These are phyloP conservation scores for Micronycteris hirsuta DNA, from an alignment of 2,113 vertebrate genomes.

Conservation along the genomic window DNA sequence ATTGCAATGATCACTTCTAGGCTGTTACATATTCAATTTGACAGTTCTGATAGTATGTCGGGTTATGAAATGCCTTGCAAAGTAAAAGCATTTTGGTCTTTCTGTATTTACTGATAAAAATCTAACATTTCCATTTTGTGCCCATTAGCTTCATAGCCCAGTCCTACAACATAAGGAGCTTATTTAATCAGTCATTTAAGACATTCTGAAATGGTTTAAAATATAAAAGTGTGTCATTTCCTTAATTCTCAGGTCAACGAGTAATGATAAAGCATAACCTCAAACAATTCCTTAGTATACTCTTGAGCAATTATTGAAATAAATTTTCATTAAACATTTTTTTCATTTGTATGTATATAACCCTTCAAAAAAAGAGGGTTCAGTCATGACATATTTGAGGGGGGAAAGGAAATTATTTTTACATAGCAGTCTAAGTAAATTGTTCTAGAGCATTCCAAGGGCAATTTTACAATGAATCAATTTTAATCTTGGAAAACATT, in stretches of 20 bases:
- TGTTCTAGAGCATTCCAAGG: background rate
- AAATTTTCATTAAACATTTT: background rate
- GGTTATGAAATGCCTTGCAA: background rate
- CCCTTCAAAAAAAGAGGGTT: background rate
- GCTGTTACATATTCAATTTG: background rate
- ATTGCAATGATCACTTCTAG: background rate
- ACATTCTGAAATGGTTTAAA: slow-evolving; percentile 14
- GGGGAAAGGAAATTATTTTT: background rate
- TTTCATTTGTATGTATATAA: background rate
- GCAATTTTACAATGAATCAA: background rate
- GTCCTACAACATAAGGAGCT: background rate
- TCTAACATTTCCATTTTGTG: background rate
- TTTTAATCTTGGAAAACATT: background rate
- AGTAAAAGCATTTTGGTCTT: background rate
- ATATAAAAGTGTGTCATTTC: background rate
- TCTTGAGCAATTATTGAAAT: background rate
- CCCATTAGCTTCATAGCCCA: background rate
- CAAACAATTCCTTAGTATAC: background rate
- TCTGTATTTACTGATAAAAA: slow-evolving; percentile 6
- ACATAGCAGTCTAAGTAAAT: slow-evolving; percentile 11
- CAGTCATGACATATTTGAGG: background rate
- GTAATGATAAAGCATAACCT: background rate
- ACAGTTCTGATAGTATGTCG: background rate
- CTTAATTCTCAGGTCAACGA: background rate
- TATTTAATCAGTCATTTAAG: background rate